phyloP scores from a whole-genome alignment of 2,888 invertebrate species.

The Eupeodes luniger region DNA sequence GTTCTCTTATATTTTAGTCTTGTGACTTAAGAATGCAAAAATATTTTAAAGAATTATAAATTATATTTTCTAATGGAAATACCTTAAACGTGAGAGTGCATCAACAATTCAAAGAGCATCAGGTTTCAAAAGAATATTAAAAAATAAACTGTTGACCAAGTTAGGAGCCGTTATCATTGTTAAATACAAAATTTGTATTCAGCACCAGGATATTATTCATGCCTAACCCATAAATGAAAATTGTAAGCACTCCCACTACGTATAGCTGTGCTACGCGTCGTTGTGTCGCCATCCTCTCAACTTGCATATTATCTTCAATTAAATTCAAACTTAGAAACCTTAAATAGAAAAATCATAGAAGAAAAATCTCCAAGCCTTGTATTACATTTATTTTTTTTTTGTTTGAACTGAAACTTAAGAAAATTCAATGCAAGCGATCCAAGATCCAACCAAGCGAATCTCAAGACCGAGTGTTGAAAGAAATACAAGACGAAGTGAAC shows the following conservation, averaged over 20 bases:
- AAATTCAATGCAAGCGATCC: constrained; percentile 49
- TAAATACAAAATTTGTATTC: constrained; percentile 61
- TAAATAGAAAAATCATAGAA: constrained; percentile 17
- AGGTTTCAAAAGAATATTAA: not conserved
- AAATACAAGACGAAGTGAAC: constrained; percentile 51
- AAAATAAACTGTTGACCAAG: constrained; percentile 3
- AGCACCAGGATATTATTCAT: constrained; percentile 42
- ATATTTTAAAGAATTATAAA: no score
- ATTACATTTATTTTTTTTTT: constrained; percentile 34
- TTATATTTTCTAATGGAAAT: no score
- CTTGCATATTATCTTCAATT: not conserved
- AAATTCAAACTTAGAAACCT: not conserved
- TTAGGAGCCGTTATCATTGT: constrained; percentile 8
- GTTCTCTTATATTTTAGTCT: no score
- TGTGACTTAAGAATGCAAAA: no score
- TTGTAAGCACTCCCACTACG: constrained; percentile 12
- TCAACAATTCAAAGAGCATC: not conserved
- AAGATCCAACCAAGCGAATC: constrained; percentile 49
- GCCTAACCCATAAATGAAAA: constrained; percentile 43
- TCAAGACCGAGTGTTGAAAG: constrained; percentile 31
- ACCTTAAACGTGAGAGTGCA: not conserved
- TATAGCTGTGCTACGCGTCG: constrained; percentile 11
- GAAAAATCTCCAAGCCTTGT: constrained; percentile 50
- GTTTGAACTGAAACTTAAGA: constrained; percentile 25
- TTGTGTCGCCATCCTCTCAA: not conserved